These are phyloP conservation scores for Zoanthus sociatus DNA, from an alignment of 92 coral and sea anemone species.

Conservation along the genomic window DNA sequence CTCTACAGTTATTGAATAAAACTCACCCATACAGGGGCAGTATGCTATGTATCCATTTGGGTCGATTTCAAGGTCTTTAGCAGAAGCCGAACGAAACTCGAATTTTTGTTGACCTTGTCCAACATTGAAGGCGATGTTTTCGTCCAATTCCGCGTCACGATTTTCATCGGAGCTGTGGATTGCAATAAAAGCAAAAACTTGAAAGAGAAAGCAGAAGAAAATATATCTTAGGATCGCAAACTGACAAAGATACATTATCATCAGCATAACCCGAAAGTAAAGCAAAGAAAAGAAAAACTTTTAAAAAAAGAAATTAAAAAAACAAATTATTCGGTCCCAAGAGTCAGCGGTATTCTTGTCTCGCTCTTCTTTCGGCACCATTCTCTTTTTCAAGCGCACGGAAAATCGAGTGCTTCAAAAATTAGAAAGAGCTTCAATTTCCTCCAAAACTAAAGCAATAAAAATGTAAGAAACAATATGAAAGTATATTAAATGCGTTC, in stretches of 20 bases:
- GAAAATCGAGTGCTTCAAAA: too few relatives aligned
- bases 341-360: slow-evolving; percentile 7
- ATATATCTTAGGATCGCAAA: slow-evolving; percentile 41
- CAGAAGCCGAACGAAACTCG: slow-evolving; percentile 29
- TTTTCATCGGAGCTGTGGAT: slow-evolving; percentile 65
- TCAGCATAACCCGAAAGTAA: slow-evolving; percentile 33
- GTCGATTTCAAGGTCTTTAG: slow-evolving; percentile 14
- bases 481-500: too few relatives aligned
- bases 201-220: slow-evolving; percentile 56
- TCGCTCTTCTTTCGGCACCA: too few relatives aligned
- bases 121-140: slow-evolving; percentile 75
- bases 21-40: slow-evolving; percentile 99
- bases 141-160: slow-evolving; percentile 52
- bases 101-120: slow-evolving; percentile 69
- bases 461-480: too few relatives aligned
- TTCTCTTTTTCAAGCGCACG: too few relatives aligned
- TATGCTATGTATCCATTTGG: slow-evolving; percentile 81
- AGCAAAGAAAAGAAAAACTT: neutral
- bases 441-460: too few relatives aligned
- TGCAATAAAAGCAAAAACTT: slow-evolving; percentile 62
- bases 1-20: neutral
- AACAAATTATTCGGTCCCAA: neutral
- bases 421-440: too few relatives aligned
- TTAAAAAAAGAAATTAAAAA: neutral
- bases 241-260: slow-evolving; percentile 51